Evolutionary conservation across 2,797 vertebrate species (phyloP).

Genomic region (Thripadectes ignobilis): DNA sequence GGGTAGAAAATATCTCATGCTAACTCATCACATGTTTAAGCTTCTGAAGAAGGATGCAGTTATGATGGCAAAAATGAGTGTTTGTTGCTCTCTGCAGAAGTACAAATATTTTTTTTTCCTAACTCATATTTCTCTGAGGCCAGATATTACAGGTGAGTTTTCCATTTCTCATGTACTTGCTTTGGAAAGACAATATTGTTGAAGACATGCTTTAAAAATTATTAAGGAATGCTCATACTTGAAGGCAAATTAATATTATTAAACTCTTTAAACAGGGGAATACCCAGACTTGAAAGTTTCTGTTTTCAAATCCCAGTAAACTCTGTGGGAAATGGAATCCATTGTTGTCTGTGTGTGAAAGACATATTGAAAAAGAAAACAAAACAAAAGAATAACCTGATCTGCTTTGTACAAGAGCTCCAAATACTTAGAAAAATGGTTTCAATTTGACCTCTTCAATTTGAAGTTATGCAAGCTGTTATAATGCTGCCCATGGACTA

Average conservation of each 20-base stretch:
- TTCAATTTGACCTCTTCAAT: background rate
- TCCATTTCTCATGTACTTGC: background rate
- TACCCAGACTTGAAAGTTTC: background rate
- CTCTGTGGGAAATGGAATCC: background rate
- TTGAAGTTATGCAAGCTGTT: background rate
- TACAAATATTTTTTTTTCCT: background rate
- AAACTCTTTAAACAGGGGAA: background rate
- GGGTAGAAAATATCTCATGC: background rate
- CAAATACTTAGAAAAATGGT: background rate
- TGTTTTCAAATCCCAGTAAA: background rate
- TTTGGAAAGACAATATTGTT: background rate
- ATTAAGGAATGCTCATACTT: background rate
- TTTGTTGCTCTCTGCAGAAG: background rate
- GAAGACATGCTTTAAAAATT: background rate
- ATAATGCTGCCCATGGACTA: background rate
- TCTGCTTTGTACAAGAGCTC: background rate
- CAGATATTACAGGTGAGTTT: background rate
- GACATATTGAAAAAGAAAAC: background rate
- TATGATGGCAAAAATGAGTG: background rate
- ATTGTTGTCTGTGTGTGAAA: background rate
- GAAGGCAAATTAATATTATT: background rate
- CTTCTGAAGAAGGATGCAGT: background rate
- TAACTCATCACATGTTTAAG: background rate
- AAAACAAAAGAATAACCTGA: background rate
- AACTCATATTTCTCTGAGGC: accelerated